Evolutionary conservation across 2,797 vertebrate species (phyloP), one percentile per base, ranked within the genome.

Genomic region (Euphonia xanthogaster): DNA sequence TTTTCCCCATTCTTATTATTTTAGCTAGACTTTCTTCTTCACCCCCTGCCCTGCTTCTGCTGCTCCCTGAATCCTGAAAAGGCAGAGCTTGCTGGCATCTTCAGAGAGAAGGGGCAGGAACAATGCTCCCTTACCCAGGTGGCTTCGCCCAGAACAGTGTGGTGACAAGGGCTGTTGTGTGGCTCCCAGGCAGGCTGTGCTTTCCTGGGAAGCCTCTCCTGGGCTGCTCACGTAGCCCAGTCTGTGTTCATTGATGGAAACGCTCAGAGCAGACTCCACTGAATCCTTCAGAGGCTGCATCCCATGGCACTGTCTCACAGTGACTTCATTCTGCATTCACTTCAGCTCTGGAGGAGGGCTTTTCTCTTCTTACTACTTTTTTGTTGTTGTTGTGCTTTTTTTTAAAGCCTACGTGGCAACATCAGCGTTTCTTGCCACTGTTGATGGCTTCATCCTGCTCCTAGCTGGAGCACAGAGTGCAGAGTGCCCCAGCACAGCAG

Each of bases 241-340:
- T 4, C 67, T 79, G 86, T 88, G 80, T n/a, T 86, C 67, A 35
- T 30, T 75, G 92, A 85, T 74, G 91, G 87, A 44, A 47, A 53
- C 1, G 24, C 68, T 84, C 67, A 14, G 71, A 2, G n/a, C 50
- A 55, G 71, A 16, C 78, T 80, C 68, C 20, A 33, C 72, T 28
- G 47, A 58, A 6, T 40, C 81, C 87, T 91, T 71, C 75, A 61
- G 67, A 55, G 47, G 21, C 88, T 68, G 50, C 31, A 40, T 75
- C 82, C 71, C 23, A 0, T 68, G 80, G 67, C 9, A 1, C 53
- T 47, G 14, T 50, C 70, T n/a, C 7, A 94, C 84, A 96, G 66
- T 77, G 88, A 14, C 37, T 95, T 68, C 88, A 94, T 97, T 96
- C 91, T 96, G 57, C 53, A 60, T 91, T 95, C 78, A 53, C 68